Evolutionary conservation across 2,113 vertebrate species (phyloP).

Genomic region (Aptenodytes forsteri): DNA sequence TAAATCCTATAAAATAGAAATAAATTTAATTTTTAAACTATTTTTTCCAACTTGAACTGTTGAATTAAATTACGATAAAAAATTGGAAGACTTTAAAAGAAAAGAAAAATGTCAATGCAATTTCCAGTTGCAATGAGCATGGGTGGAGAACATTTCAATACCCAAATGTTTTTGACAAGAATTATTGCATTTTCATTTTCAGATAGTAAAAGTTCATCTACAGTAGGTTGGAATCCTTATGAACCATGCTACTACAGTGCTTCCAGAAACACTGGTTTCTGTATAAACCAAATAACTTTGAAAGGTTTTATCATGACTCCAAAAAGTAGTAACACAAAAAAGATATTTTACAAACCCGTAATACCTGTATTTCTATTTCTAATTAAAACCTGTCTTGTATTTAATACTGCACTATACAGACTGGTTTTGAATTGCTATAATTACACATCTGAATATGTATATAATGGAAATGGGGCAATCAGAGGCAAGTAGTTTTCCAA

Average conservation of each 20-base stretch:
- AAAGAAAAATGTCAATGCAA: background rate
- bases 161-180: background rate
- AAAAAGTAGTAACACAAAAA: background rate
- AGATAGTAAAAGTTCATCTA: background rate
- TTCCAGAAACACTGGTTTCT: background rate
- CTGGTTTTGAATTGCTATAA: conserved; percentile 19
- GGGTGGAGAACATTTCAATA: background rate
- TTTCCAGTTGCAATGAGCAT: background rate
- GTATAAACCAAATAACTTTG: background rate
- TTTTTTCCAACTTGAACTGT: background rate
- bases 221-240: background rate
- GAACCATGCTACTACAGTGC: background rate
- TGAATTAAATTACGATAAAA: background rate
- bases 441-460: conserved; percentile 42
- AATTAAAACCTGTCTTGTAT: background rate
- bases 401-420: background rate
- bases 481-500: conserved; percentile 29
- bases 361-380: background rate
- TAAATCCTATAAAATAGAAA: background rate
- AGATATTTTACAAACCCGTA: background rate
- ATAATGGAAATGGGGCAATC: conserved; percentile 44
- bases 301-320: background rate
- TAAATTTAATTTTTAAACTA: background rate
- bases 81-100: background rate
- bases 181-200: background rate